Conservation (phyloP, 1,140 invertebrate genomes). For the Drosophila melanica region DNA sequence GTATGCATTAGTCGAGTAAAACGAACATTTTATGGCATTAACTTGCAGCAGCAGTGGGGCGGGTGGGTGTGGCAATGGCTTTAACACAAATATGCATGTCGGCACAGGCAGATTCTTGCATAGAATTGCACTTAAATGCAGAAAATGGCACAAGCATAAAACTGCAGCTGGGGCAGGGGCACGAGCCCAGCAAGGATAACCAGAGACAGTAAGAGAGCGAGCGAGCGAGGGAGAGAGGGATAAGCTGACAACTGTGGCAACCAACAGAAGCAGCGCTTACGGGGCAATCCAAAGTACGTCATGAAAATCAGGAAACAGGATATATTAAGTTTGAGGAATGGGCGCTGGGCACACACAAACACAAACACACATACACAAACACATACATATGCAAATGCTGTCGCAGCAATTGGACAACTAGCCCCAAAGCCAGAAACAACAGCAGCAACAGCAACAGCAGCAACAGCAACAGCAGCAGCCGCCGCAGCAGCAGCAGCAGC, state of each 20-base stretch:
- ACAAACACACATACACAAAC: constrained; percentile 34
- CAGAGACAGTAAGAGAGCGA: not conserved
- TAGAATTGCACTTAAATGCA: constrained; percentile 82
- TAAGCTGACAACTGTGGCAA: constrained; percentile 68
- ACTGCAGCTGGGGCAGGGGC: constrained; percentile 25
- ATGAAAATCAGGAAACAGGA: constrained; percentile 82
- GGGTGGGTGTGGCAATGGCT: constrained; percentile 61
- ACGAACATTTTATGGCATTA: constrained; percentile 79
- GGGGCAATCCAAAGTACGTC: constrained; percentile 69
- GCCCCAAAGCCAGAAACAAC: constrained; percentile 52
- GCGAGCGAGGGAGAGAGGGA: constrained; percentile 22
- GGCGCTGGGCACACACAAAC: constrained; percentile 56
- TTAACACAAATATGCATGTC: constrained; percentile 81
- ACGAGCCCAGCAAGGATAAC: constrained; percentile 32
- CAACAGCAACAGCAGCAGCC: constrained; percentile 51
- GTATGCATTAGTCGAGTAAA: constrained; percentile 79
- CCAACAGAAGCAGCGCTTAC: constrained; percentile 45
- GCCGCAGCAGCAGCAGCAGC: constrained; percentile 18
- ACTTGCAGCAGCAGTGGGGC: constrained; percentile 33
- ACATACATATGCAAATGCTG: constrained; percentile 61
- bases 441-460: constrained; percentile 50
- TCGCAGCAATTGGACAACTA: constrained; percentile 70
- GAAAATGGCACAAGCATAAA: constrained; percentile 73
- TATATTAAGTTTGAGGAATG: constrained; percentile 82
- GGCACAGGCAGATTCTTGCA: constrained; percentile 73